Evolutionary conservation across 2,888 invertebrate species (phyloP), one percentile per base, ranked within the genome.

Genomic region (Onchidella celtica): DNA sequence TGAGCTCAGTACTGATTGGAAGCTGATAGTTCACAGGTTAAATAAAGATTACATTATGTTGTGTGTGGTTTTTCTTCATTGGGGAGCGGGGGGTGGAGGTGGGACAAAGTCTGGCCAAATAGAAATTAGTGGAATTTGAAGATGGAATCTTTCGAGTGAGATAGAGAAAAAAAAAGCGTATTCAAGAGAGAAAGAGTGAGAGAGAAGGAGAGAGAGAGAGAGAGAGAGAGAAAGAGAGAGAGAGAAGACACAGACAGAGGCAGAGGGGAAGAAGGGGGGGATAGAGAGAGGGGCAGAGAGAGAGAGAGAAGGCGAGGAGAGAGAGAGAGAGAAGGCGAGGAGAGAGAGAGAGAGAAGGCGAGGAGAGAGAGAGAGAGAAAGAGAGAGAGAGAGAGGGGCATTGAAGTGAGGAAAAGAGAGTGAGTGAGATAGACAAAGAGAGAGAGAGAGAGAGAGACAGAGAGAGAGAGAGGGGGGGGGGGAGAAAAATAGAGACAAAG

Each of bases 371-470:
- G 21, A 9, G 75, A 63, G n/a, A 63, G 40, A 38, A n/a, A 75
- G 38, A 66, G 47, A 68, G 55, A 66, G 47, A 66, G 32, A n/a
- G 21, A 11, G 68, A 76, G 11, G 61, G 47, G 66, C 47, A 47
- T 32, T 24, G n/a, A 75, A 57, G 6, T 14, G 36, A 32, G 27
- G n/a, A 24, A 24, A 34, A 75, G 63, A 38, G 0, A 14, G 40
- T 24, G 65, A 61, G 24, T 36, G 47, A 61, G 63, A 63, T 57
- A 59, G 61, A 55, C 32, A 59, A 29, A 63, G 76, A 55, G 47
- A 65, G 68, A 40, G 76, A 47, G 76, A 66, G 76, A 40, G 66
- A 38, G 76, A 77, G 66, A 77, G 65, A 24, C 0, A 63, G 24
- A 40, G 27, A 77, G 21, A 2, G 47, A 66, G 32, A 47, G 14